Base-by-base conservation (phyloP, 2,888 invertebrate species). In the Caenorhabditis sp. region DNA sequence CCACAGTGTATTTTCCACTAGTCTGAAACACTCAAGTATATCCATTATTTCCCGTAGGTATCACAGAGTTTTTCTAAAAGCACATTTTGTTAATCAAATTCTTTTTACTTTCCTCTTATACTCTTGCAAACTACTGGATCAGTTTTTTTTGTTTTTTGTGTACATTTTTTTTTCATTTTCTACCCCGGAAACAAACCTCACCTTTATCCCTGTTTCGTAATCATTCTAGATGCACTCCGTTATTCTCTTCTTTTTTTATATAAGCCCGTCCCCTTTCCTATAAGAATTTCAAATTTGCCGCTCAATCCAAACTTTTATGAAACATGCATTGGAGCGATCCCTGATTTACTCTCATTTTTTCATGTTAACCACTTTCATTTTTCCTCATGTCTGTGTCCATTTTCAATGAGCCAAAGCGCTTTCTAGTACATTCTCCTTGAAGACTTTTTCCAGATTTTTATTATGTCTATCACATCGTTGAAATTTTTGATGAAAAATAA, bases 191-290 rank as follows among this genome's bases (percentile, higher is more conserved):
- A 38, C 54, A 8, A 68, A 38, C 51, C 49, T 68, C 68, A 68
- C 54, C 41, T 24, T 63, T 75, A 64, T 22, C 66, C 64, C 76
- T 47, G 72, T 72, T 72, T 72, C 47, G 59, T 72, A 44, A 72
- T 59, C 49, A 35, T 59, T 72, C 22, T 72, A 72, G 72, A 72
- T 41, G 44, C 72, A 72, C 59, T 72, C 54, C 4, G 6, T 26
- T 68, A 54, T 38, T 26, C 54, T 35, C 22, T 54, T 64, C 64
- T 19, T 59, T 70, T 70, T 61, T 49, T 61, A 47, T 72, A 47
- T 41, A 44, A 44, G 54, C 61, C 72, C 72, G 8, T 49, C 14
- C 61, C 68, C 35, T 66, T 44, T 56, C 35, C 56, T 56, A 35
- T 44, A 31, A 51, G 51, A 74, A 74, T 63, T 44, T 56, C 44